Base-by-base conservation (phyloP, 2,888 invertebrate species). In the Eristalinus sepulchralis region DNA sequence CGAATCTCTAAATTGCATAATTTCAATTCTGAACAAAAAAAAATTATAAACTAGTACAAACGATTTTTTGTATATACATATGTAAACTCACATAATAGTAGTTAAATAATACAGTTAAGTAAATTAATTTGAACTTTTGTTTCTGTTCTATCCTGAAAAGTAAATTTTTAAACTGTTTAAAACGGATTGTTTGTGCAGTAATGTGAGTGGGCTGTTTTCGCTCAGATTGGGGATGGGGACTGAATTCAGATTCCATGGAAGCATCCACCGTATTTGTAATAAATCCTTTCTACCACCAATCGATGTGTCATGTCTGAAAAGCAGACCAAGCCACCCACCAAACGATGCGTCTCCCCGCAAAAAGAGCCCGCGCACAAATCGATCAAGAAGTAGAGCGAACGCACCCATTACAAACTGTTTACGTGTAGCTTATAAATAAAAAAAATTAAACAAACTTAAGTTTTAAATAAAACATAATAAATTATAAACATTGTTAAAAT, bases 401-500 rank as follows among this genome's bases (percentile, higher is more conserved):
- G 34, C 63, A 73, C 22, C 39, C 47, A 68, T 27, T 53, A 73
- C 63, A 79, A 71, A 82, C 53, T 77, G 81, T 85, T 85, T 81
- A 85, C 68, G 60, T 64, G 72, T 81, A 83, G 71, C 78, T 79
- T 86, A 78, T 82, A 73, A 82, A 77, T 27, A 27, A 3, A 27
- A 2, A 66, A 27, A 67, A 62, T 53, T 70, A 72, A 24, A 75
- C n/a, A 83, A 82, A 66, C 53, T 60, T 34, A 70, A 77, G 39
- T 57, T 57, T 17, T 60, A 77, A 70, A 73, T 63, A 77, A 39
- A 75, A 57, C 5, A 20, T 13, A 60, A 55, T 60, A 39, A 68
- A 67, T n/a, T 66, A 55, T 60, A 72, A 77, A 60, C 66, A 70
- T 78, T 78, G 82, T 86, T 86, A 83, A 86, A 86, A 78, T 59